Conservation (phyloP, 2,113 vertebrate species). For the Cervus canadensis region DNA sequence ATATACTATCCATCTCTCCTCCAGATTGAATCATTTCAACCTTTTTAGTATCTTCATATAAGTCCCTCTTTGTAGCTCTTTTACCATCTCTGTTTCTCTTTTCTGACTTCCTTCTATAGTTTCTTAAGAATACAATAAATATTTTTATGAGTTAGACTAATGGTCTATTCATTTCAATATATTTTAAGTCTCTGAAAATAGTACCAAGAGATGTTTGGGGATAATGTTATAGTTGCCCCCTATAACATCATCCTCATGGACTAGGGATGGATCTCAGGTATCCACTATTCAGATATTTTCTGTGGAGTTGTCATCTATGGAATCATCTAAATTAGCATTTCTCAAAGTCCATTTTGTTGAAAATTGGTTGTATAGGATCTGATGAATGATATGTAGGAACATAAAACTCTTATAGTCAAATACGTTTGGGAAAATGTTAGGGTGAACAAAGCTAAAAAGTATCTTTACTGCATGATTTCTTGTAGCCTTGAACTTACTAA, state of each 20-base stretch:
- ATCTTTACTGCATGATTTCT: neutral
- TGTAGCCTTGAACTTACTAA: neutral
- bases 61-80: neutral
- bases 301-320: neutral
- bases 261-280: neutral
- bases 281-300: neutral
- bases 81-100: neutral
- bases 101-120: neutral
- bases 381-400: neutral
- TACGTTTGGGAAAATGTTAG: neutral
- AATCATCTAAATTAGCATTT: slow-evolving; percentile 39
- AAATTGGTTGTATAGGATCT: neutral
- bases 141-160: slow-evolving; percentile 18
- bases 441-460: neutral
- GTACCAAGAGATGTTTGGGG: neutral
- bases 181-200: slow-evolving; percentile 32
- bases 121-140: slow-evolving; percentile 14
- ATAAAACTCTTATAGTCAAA: neutral
- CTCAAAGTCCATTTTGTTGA: neutral
- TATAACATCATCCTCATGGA: neutral
- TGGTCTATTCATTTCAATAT: neutral
- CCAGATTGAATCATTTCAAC: neutral
- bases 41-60: neutral
- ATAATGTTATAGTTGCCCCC: neutral
- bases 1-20: neutral